These are phyloP conservation scores for Callopanchax toddi DNA, from an alignment of 2,113 vertebrate species.

Conservation along the genomic window DNA sequence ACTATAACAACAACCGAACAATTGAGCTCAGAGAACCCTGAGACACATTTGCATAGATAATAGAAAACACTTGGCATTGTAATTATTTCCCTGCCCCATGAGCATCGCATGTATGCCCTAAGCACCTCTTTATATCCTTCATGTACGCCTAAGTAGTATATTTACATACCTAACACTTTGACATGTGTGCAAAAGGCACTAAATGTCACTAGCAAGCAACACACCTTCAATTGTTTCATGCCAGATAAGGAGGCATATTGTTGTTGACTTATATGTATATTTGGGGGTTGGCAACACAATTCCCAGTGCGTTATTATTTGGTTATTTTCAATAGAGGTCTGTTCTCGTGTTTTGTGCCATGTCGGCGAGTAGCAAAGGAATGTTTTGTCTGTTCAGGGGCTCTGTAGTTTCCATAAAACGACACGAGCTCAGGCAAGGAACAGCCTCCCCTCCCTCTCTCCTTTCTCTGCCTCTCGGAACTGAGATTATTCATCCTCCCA, in stretches of 20 bases:
- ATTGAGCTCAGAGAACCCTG: conserved; percentile 58
- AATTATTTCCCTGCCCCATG: conserved; percentile 74
- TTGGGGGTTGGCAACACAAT: conserved; percentile 15
- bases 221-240: conserved; percentile 52
- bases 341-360: conserved; percentile 32
- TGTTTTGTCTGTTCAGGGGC: conserved; percentile 55
- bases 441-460: conserved; percentile 46
- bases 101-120: conserved; percentile 60
- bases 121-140: conserved; percentile 63
- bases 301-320: conserved; percentile 34
- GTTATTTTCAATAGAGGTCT: conserved; percentile 40
- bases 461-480: conserved; percentile 58
- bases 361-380: conserved; percentile 48
- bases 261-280: conserved; percentile 50
- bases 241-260: conserved; percentile 48
- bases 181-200: conserved; percentile 53
- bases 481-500: conserved; percentile 76
- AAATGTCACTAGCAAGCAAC: conserved; percentile 58
- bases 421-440: conserved; percentile 55
- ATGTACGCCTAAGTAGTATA: conserved; percentile 59
- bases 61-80: conserved; percentile 75
- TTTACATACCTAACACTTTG: conserved; percentile 67
- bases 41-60: conserved; percentile 78
- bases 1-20: conserved; percentile 5
- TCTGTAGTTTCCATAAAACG: conserved; percentile 58